Evolutionary conservation across 92 coral and sea anemone species (phyloP).

Genomic region (Zoanthus solanderi): DNA sequence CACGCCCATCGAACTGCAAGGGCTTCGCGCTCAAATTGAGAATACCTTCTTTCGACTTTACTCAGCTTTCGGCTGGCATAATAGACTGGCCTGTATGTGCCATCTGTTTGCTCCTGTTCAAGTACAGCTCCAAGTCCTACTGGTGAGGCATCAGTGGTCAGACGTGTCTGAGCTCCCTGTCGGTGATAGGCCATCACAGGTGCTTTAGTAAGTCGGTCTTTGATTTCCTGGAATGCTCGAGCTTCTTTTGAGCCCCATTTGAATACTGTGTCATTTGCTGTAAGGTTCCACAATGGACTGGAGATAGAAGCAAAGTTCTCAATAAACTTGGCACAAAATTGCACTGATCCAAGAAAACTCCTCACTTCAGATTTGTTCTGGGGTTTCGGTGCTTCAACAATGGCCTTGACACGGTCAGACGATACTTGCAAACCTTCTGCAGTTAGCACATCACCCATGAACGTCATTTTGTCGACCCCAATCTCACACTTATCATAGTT

Average conservation of each 20-base stretch:
- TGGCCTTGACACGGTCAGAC: neutral
- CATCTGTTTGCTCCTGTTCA: slow-evolving; percentile 67
- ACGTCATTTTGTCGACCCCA: neutral
- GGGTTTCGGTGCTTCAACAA: slow-evolving; percentile 50
- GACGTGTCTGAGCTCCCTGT: slow-evolving; percentile 60
- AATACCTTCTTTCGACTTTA: slow-evolving; percentile 64
- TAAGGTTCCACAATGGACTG: slow-evolving; percentile 49
- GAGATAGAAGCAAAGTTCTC: slow-evolving; percentile 36
- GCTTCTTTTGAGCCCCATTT: slow-evolving; percentile 38
- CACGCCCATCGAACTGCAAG: slow-evolving; percentile 70
- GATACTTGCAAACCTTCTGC: slow-evolving; percentile 30
- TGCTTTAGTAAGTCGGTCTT: slow-evolving; percentile 44
- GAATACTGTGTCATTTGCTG: slow-evolving; percentile 30
- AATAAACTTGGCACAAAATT: slow-evolving; percentile 49
- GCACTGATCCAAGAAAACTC: slow-evolving; percentile 47
- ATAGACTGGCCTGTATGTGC: slow-evolving; percentile 68
- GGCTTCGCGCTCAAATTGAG: slow-evolving; percentile 78
- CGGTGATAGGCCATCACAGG: slow-evolving; percentile 71
- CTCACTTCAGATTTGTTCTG: slow-evolving; percentile 55
- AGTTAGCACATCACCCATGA: slow-evolving; percentile 13
- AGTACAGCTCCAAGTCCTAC: slow-evolving; percentile 74
- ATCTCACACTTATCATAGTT: slow-evolving; percentile 59
- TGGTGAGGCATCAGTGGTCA: slow-evolving; percentile 77
- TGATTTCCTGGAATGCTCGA: slow-evolving; percentile 1
- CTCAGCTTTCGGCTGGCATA: slow-evolving; percentile 78